A percentile compares a stretch with the other conserved stretches of the same genome.
Conservation (phyloP, 2,113 vertebrate genomes). For the Eonycteris spelaea region DNA sequence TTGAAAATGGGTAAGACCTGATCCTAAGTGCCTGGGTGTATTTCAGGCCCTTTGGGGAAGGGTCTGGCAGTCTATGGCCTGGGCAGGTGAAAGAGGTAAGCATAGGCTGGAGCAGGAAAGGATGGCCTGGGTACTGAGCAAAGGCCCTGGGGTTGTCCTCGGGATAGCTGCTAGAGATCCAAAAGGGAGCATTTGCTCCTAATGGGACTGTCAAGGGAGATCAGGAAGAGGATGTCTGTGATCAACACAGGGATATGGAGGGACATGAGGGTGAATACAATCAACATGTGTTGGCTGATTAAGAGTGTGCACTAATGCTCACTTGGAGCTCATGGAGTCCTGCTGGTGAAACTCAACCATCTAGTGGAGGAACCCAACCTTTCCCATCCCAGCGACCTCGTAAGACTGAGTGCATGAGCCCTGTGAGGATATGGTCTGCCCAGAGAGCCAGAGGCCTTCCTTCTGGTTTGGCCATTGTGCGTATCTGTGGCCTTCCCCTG, state of each 20-base stretch:
- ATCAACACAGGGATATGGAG: neutral
- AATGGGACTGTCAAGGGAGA: neutral
- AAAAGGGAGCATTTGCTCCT: neutral
- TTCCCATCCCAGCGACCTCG: neutral
- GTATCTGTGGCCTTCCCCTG: neutral
- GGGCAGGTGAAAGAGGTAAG: neutral
- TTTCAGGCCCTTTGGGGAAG: neutral
- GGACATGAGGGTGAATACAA: neutral
- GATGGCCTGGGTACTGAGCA: neutral
- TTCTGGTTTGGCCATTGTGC: neutral
- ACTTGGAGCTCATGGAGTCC: neutral
- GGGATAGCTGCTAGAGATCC: neutral
- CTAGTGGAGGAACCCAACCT: neutral
- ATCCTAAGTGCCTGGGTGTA: neutral
- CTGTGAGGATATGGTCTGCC: neutral
- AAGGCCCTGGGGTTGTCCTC: neutral
- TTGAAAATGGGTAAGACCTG: neutral
- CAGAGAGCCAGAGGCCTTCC: neutral
- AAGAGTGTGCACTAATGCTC: neutral
- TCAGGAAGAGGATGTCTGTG: neutral
- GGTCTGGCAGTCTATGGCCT: neutral
- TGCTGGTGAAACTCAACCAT: neutral
- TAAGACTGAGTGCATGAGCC: neutral
- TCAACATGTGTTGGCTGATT: neutral
- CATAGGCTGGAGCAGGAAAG: neutral